Conservation (phyloP, 2,888 invertebrate genomes). For the Hirudinaria manillensis region DNA sequence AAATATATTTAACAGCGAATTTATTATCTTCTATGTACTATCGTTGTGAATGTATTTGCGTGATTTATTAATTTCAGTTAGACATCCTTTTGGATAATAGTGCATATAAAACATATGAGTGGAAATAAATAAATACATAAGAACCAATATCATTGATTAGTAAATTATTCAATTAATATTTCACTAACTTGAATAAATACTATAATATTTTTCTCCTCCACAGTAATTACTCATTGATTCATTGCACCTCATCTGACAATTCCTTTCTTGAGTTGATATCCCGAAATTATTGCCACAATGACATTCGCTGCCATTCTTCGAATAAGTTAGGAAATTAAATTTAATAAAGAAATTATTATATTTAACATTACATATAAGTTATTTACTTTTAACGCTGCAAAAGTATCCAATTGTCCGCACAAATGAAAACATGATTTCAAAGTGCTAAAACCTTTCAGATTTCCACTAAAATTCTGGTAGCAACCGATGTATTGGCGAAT, state of each 20-base stretch:
- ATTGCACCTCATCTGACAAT: neutral
- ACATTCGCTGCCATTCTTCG: neutral
- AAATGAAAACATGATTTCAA: too few species aligned
- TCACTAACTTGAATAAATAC: neutral
- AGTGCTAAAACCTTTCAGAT: too few species aligned
- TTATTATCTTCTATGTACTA: too few species aligned
- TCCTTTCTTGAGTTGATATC: neutral
- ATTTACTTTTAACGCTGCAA: neutral
- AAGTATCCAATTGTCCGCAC: neutral
- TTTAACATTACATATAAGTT: neutral
- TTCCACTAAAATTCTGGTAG: too few species aligned
- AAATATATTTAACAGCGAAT: too few species aligned
- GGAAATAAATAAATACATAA: too few species aligned
- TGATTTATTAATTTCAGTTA: too few species aligned
- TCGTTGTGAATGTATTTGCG: neutral
- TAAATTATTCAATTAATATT: neutral
- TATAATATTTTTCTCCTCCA: neutral
- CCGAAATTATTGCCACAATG: neutral
- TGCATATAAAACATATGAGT: too few species aligned
- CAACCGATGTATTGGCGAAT: neutral
- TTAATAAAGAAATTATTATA: neutral
- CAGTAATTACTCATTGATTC: neutral
- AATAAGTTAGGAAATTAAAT: neutral
- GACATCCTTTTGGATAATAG: too few species aligned
- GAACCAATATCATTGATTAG: too few species aligned